A percentile compares a stretch with the other conserved stretches of the same genome.
Conservation (phyloP, 2,113 vertebrate genomes). For the Gymnobelideus leadbeateri region DNA sequence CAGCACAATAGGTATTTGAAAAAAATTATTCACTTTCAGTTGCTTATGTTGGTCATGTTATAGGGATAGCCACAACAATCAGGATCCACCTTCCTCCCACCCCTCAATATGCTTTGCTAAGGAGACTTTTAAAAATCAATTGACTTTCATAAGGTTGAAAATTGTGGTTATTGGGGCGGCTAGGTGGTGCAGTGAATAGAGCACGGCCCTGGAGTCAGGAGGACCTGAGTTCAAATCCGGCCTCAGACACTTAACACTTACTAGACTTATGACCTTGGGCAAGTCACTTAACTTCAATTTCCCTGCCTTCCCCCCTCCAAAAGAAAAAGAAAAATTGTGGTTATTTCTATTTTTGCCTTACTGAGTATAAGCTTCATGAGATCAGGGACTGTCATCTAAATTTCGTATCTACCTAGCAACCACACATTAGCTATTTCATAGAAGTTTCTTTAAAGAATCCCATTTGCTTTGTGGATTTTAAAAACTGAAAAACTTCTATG, state of each 20-base stretch:
- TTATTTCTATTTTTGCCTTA: background rate
- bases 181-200: too few relatives aligned
- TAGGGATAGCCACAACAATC: background rate
- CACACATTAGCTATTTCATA: background rate
- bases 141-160: background rate
- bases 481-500: background rate
- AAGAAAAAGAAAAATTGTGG: background rate
- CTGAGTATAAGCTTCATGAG: background rate
- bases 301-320: too few relatives aligned
- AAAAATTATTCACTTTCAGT: background rate
- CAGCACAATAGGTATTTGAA: background rate
- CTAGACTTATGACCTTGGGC: too few relatives aligned
- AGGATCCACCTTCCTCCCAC: background rate
- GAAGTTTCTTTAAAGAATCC: background rate
- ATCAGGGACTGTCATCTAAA: background rate
- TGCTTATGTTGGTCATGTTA: background rate
- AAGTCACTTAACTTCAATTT: too few relatives aligned
- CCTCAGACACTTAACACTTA: too few relatives aligned
- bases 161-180: background rate
- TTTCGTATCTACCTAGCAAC: too few relatives aligned
- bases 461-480: background rate
- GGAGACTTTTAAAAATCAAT: background rate
- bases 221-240: too few relatives aligned
- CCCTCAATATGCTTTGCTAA: background rate
- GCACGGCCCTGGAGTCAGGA: too few relatives aligned